Base-by-base conservation (phyloP, 2,113 vertebrate species). In the Catharus minimus region DNA sequence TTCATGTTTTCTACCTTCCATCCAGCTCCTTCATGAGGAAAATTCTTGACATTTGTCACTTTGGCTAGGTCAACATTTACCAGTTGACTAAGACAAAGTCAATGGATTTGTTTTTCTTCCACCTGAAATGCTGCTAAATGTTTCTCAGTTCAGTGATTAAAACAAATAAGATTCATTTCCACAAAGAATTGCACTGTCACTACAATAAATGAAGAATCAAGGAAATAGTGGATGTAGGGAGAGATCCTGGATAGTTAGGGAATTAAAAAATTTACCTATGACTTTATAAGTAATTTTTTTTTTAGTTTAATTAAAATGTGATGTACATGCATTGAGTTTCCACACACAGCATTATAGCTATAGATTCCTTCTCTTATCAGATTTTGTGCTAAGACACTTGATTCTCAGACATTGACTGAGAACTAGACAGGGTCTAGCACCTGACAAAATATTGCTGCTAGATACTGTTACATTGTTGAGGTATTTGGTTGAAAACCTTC, bases 171-270 rank as follows among this genome's bases (percentile, higher is more conserved):
- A 32, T 61, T 58, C 8, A 73, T 75, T 44, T n/a, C 33, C 36
- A 82, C 14, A 43, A 67, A 74, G 28, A 81, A 92, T 10, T 84
- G 11, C 28, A 65, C 16, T 56, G 8, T 28, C n/a, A 38, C 28
- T 85, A 57, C 19, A 88, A 62, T 38, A 79, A 69, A 60, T 33
- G 44, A 82, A 78, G 38, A 61, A 79, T 9, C 75, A 58, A 85
- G 39, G 53, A 82, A 68, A 52, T 14, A 65, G 10, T 47, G 7
- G 7, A 72, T 22, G 10, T 41, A 26, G 5, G 10, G 20, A 15
- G 11, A 65, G 4, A 62, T 16, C 8, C 22, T 65, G 56, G 23
- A 41, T 16, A 82, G 41, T 49, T 38, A 53, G 3, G 12, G 15
- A 15, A 27, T 75, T 74, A 56, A 43, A 38, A 0, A 44, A 30